Evolutionary conservation across 2,888 invertebrate species (phyloP).

Genomic region (Protonemura montana): DNA sequence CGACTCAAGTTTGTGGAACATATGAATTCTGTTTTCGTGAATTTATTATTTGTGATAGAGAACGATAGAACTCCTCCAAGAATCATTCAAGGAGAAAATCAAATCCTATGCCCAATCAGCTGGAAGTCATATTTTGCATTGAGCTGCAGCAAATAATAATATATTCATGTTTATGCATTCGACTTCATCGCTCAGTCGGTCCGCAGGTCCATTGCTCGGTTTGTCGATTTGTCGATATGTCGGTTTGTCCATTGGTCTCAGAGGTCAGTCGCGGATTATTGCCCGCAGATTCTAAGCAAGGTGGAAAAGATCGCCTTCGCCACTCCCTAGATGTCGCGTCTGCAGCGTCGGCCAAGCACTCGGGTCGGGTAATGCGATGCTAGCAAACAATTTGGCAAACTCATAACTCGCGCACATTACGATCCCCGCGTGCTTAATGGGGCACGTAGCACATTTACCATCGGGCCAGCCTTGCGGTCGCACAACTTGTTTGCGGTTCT

Average conservation of each 20-base stretch:
- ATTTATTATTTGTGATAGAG: constrained; percentile 35
- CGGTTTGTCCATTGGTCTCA: too few species aligned
- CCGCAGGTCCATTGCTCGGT: too few species aligned
- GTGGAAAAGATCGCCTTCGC: background rate
- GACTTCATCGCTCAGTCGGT: background rate
- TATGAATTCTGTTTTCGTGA: constrained; percentile 29
- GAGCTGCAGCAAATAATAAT: constrained; percentile 12
- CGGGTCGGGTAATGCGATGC: background rate
- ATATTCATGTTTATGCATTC: background rate
- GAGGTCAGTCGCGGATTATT: constrained; percentile 12
- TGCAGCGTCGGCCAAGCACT: background rate
- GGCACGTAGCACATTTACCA: background rate
- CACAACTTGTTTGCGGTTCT: background rate
- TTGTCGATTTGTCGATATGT: too few species aligned
- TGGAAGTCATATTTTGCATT: constrained; percentile 18
- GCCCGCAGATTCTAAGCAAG: background rate
- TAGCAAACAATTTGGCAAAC: constrained; percentile 1
- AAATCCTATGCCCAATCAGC: constrained; percentile 13
- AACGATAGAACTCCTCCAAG: constrained; percentile 19
- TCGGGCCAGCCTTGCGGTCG: background rate
- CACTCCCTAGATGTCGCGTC: background rate
- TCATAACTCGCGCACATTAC: constrained; percentile 5
- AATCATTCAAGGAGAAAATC: constrained; percentile 21
- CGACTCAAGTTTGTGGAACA: constrained; percentile 35
- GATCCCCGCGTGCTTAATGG: background rate